Evolutionary conservation across 2,888 invertebrate genomes (phyloP).

Genomic region (Amitus sp.): DNA sequence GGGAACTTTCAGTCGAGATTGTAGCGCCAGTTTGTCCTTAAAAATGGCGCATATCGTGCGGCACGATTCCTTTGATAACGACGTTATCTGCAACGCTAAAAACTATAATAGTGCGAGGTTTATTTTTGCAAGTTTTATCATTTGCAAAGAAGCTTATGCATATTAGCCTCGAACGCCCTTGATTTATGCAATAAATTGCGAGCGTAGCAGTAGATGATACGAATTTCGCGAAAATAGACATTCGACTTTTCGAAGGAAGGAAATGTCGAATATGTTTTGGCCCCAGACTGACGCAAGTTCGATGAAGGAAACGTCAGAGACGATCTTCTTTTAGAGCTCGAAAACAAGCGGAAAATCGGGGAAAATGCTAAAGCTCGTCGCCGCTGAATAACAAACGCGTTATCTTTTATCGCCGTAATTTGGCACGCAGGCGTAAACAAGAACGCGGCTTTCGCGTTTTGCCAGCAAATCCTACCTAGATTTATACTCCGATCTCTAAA

Average conservation of each 20-base stretch:
- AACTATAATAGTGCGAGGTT: too few species aligned
- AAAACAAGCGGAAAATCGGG: background rate
- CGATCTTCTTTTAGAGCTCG: background rate
- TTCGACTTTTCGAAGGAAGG: constrained; percentile 15
- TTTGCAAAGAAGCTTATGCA: too few species aligned
- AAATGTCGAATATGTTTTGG: constrained; percentile 9
- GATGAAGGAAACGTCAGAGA: background rate
- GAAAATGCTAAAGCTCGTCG: background rate
- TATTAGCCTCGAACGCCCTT: too few species aligned
- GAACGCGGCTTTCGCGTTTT: background rate
- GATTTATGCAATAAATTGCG: too few species aligned
- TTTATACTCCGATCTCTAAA: background rate
- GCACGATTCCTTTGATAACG: too few species aligned
- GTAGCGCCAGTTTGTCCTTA: too few species aligned
- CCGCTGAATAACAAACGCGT: constrained; percentile 6
- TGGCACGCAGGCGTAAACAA: constrained; percentile 7
- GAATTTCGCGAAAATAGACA: too few species aligned
- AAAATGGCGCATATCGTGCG: too few species aligned
- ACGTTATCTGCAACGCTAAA: too few species aligned
- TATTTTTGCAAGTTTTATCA: too few species aligned
- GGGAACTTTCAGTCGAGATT: too few species aligned
- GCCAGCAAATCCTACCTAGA: background rate
- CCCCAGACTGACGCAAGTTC: background rate
- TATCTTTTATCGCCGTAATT: constrained; percentile 3
- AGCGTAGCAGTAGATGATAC: too few species aligned